Evolutionary conservation across 2,113 vertebrate genomes (phyloP), one percentile per base, ranked within the genome.

Genomic region (Macrotus californicus): DNA sequence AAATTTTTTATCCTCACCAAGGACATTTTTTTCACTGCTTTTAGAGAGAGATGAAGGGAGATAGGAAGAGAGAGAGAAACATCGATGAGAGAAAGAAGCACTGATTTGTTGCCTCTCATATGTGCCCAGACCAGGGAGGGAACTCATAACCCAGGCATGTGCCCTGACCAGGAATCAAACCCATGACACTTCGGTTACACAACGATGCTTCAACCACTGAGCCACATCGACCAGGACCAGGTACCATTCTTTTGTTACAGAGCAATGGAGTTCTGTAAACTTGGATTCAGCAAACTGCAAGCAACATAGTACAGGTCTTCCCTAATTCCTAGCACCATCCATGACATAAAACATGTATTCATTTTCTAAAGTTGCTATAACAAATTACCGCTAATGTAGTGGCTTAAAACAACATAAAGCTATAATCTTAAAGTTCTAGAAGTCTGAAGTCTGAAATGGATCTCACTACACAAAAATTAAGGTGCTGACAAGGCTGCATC

Each of bases 351-450:
- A 41, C 54, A 24, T 52, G 8, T 9, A 85, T 84, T 85, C 24
- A 31, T 50, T 87, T 31, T 92, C 48, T 80, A 56, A 61, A 64
- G 67, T 46, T 72, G 31, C 43, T 86, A 7, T 70, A 41, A 76
- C 29, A 82, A 89, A 94, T 81, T 70, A 61, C 50, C 66, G 43
- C n/a, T 92, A 92, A 86, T 46, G 21, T 24, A 75, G 56, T 94
- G 73, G 82, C 50, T 76, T 81, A 46, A 94, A 83, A 67, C 69
- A 77, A 76, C 93, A 85, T n/a, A 52, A 61, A 94, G 46, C 24
- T 67, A 77, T 87, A 87, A 73, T 54, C 67, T 87, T 89, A 61
- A 19, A 92, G 75, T 83, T 92, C 75, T 94, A 75, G 75, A 81
- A 46, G 48, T 81, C 86, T 92, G 22, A 86, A 81, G 50, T 67